Percentiles rank a stretch among this genome's conserved stretches.
phyloP scores from a whole-genome alignment of 2,888 invertebrate genomes.

The Sthenelais limicola region DNA sequence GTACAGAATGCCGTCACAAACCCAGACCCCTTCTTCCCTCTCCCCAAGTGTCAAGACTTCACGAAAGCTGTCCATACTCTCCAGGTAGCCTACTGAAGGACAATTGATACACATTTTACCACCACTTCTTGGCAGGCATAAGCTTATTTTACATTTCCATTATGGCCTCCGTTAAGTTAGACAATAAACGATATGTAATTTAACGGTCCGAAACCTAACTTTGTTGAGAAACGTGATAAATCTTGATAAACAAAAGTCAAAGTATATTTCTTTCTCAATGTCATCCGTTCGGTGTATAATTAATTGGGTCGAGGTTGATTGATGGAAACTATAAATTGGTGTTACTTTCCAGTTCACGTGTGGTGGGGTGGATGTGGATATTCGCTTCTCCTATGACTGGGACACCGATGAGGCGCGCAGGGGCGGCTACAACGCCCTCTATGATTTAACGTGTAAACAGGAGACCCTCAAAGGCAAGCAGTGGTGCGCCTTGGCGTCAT shows the following conservation, averaged over 20 bases:
- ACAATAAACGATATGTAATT: no score
- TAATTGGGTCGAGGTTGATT: no score
- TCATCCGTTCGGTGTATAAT: no score
- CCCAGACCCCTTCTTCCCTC: conserved; percentile 49
- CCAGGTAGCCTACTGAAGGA: conserved; percentile 34
- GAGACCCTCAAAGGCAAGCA: conserved; percentile 38
- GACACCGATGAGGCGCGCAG: conserved; percentile 41
- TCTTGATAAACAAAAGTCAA: no score
- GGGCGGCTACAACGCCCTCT: conserved; percentile 44
- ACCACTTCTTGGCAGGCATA: no score
- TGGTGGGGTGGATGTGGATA: conserved; percentile 51
- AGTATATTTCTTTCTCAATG: no score
- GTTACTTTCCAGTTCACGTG: conserved; percentile 51
- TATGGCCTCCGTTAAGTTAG: no score
- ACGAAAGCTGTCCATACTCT: conserved; percentile 42
- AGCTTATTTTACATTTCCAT: no score
- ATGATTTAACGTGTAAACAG: conserved; percentile 45
- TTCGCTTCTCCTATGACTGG: conserved; percentile 51
- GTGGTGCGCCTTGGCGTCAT: conserved; percentile 47
- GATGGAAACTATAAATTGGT: no score
- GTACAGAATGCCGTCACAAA: conserved; percentile 45
- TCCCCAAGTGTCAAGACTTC: conserved; percentile 51
- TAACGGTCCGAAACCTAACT: no score
- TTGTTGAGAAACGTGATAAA: no score
- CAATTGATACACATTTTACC: no score